A percentile compares a stretch with the other conserved stretches of the same genome.
Conservation (phyloP, 1,140 invertebrate genomes). For the Medauroidea extradentata region DNA sequence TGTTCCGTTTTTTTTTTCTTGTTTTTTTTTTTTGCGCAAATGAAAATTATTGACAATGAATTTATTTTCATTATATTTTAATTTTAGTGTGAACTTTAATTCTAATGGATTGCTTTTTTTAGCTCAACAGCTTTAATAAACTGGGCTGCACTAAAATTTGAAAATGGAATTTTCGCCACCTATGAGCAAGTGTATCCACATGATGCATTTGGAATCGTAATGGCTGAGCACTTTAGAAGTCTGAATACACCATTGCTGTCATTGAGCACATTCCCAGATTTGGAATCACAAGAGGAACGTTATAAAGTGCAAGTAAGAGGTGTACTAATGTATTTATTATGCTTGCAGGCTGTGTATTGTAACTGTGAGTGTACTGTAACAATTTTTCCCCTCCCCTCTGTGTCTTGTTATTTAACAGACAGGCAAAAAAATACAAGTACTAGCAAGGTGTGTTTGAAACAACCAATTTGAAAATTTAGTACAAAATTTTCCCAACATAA, state of each 20-base stretch:
- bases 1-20: too few species aligned
- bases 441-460: too few species aligned
- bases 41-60: slow-evolving; percentile 15
- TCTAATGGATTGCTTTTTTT: slow-evolving; percentile 21
- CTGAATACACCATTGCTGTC: slow-evolving; percentile 46
- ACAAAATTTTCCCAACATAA: too few species aligned
- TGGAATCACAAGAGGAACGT: slow-evolving; percentile 39
- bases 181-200: slow-evolving; percentile 50
- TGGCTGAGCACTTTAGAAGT: slow-evolving; percentile 47
- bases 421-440: too few species aligned
- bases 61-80: slow-evolving; percentile 1
- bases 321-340: too few species aligned
- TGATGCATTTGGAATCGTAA: slow-evolving; percentile 49
- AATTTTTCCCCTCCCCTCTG: too few species aligned
- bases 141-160: slow-evolving; percentile 42
- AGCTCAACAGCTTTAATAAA: slow-evolving; percentile 44
- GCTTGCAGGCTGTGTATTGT: too few species aligned
- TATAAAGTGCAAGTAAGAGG: slow-evolving; percentile 39
- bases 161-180: slow-evolving; percentile 41
- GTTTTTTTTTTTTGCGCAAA: slow-evolving; percentile 7
- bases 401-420: too few species aligned
- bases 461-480: too few species aligned
- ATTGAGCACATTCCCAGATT: slow-evolving; percentile 38
- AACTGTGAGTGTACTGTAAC: too few species aligned
- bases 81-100: not conserved